phyloP scores from a whole-genome alignment of 2,888 invertebrate species.

The Platynereis dumerilii region DNA sequence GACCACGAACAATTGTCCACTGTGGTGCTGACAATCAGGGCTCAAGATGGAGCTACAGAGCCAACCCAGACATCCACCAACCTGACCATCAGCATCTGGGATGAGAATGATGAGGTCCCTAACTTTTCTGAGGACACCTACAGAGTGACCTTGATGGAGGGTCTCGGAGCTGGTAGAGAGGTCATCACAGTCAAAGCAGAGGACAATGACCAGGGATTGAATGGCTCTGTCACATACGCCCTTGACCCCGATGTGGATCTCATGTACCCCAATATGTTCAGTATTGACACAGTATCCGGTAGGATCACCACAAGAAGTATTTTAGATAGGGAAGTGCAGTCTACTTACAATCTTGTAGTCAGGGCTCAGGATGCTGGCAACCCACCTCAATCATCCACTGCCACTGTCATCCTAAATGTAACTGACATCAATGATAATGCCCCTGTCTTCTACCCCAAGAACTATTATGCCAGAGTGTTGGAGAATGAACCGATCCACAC shows the following conservation, averaged over 20 bases:
- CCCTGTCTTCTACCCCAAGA: constrained; percentile 88
- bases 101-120: constrained; percentile 94
- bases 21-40: constrained; percentile 87
- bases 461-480: constrained; percentile 80
- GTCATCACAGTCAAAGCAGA: constrained; percentile 77
- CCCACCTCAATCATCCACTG: constrained; percentile 88
- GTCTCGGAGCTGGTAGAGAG: constrained; percentile 11
- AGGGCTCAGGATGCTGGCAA: constrained; percentile 88
- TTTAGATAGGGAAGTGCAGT: constrained; percentile 75
- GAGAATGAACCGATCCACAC: constrained; percentile 70
- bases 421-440: constrained; percentile 91
- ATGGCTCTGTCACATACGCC: constrained; percentile 71
- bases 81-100: constrained; percentile 86
- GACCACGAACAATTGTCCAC: constrained; percentile 80
- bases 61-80: constrained; percentile 91
- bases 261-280: constrained; percentile 89
- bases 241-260: constrained; percentile 81
- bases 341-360: constrained; percentile 81
- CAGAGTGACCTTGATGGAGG: constrained; percentile 39
- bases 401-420: constrained; percentile 81
- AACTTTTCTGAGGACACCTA: constrained; percentile 67
- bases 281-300: constrained; percentile 84
- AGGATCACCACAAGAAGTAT: constrained; percentile 78
- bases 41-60: constrained; percentile 91
- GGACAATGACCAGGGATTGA: constrained; percentile 86